Conservation (phyloP, 1,140 invertebrate species). For the Zaprionus taronus region DNA sequence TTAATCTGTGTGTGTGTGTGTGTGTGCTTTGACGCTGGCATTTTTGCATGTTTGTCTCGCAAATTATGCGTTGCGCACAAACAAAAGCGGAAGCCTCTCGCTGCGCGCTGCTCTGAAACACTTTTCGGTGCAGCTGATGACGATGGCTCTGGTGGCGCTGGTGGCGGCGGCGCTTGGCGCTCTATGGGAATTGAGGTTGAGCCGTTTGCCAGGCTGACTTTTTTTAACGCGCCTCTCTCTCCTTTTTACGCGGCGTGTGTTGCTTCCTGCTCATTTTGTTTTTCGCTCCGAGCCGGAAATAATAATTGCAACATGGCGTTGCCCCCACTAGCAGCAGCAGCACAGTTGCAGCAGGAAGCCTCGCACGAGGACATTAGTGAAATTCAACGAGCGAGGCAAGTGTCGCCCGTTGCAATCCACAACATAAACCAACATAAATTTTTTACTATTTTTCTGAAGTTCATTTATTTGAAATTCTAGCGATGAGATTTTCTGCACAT, state of each 20-base stretch:
- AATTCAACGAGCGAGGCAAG: conserved; percentile 56
- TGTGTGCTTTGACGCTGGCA: conserved; percentile 70
- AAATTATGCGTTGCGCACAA: conserved; percentile 81
- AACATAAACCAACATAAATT: conserved; percentile 3
- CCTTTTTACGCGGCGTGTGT: conserved; percentile 46
- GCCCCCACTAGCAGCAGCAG: conserved; percentile 40
- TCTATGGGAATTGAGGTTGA: conserved; percentile 8
- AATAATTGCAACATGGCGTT: conserved; percentile 79
- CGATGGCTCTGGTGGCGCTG: conserved; percentile 19
- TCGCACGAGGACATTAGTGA: conserved; percentile 60
- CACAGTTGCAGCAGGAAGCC: conserved; percentile 42
- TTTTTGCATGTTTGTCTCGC: conserved; percentile 82
- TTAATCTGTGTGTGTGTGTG: conserved; percentile 29
- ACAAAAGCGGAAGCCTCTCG: conserved; percentile 71
- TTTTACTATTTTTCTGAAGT: not conserved
- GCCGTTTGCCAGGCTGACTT: conserved; percentile 1
- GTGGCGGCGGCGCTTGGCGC: not conserved
- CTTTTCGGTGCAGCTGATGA: conserved; percentile 53
- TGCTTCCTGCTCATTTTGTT: conserved; percentile 80
- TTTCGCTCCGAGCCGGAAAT: conserved; percentile 77
- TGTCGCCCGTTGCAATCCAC: conserved; percentile 60
- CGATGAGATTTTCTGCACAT: not conserved
- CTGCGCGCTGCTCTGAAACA: conserved; percentile 47
- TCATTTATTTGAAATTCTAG: not conserved
- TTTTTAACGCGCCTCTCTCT: conserved; percentile 43